phyloP scores from a whole-genome alignment of 2,888 invertebrate species.

The Cyclophora punctaria region DNA sequence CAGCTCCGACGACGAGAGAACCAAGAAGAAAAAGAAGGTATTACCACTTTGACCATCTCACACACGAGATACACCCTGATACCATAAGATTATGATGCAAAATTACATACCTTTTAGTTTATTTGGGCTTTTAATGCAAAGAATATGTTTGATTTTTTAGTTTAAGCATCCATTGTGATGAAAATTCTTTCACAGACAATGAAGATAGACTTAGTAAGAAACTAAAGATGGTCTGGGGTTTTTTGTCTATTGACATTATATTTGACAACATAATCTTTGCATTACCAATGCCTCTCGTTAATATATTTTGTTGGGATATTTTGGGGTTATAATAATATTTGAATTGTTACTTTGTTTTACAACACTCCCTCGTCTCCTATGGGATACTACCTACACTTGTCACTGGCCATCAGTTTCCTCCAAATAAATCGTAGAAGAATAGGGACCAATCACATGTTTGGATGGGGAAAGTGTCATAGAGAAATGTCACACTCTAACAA shows the following conservation, averaged over 20 bases:
- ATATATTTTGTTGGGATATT: constrained; percentile 29
- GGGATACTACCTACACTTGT: neutral
- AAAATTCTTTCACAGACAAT: neutral
- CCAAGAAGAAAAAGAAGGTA: constrained; percentile 67
- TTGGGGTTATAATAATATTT: constrained; percentile 23
- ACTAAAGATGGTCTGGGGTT: too few relatives aligned
- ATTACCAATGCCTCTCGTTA: constrained; percentile 35
- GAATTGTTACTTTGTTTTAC: constrained; percentile 6
- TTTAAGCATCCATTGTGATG: neutral
- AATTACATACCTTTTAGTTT: constrained; percentile 1
- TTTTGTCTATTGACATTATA: too few relatives aligned
- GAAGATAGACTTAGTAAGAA: neutral
- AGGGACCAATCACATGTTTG: neutral
- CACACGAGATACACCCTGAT: too few relatives aligned
- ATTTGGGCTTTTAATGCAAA: constrained; percentile 27
- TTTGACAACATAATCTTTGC: constrained; percentile 41
- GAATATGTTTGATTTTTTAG: constrained; percentile 25
- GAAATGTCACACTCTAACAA: too few relatives aligned
- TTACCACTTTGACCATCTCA: constrained; percentile 16
- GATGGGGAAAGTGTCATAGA: too few relatives aligned
- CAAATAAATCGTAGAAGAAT: too few relatives aligned
- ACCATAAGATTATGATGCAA: too few relatives aligned
- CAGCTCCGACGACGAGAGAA: constrained; percentile 51
- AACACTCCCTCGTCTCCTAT: constrained; percentile 8
- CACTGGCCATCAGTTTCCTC: constrained; percentile 1